Evolutionary conservation across 2,797 vertebrate genomes (phyloP).

Genomic region (Sebastes taczanowskii): DNA sequence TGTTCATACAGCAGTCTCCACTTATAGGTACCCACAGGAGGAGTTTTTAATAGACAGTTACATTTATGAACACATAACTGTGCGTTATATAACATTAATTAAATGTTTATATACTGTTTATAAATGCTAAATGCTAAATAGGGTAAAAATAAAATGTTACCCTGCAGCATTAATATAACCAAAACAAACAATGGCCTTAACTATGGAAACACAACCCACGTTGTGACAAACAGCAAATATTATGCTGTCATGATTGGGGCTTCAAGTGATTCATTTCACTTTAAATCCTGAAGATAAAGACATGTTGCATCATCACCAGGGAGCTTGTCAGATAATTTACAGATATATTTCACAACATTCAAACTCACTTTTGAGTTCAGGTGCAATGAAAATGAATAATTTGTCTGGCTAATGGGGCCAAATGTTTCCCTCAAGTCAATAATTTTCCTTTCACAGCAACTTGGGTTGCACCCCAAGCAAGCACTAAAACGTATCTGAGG

Average conservation of each 20-base stretch:
- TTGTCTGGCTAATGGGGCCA: not conserved
- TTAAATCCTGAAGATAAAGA: not conserved
- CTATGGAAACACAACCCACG: not conserved
- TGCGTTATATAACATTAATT: not conserved
- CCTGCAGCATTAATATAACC: not conserved
- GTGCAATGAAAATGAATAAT: slow-evolving; percentile 8
- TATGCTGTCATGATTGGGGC: not conserved
- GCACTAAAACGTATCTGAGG: slow-evolving; percentile 6
- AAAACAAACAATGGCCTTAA: not conserved
- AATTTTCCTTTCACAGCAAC: slow-evolving; percentile 1
- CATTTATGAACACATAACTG: not conserved
- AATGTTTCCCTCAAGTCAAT: slow-evolving; percentile 20
- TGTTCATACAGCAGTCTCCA: no score
- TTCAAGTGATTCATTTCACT: not conserved
- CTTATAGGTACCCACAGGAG: no score
- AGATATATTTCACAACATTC: not conserved
- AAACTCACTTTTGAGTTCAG: slow-evolving; percentile 3
- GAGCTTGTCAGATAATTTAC: not conserved
- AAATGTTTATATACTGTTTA: not conserved
- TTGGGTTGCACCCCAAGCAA: slow-evolving; percentile 24
- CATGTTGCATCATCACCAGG: not conserved
- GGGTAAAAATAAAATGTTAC: not conserved
- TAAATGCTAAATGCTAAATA: not conserved
- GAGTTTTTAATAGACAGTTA: not conserved
- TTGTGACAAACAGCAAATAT: not conserved